Conservation (phyloP, 2,888 invertebrate genomes). For the Papilio protenor region DNA sequence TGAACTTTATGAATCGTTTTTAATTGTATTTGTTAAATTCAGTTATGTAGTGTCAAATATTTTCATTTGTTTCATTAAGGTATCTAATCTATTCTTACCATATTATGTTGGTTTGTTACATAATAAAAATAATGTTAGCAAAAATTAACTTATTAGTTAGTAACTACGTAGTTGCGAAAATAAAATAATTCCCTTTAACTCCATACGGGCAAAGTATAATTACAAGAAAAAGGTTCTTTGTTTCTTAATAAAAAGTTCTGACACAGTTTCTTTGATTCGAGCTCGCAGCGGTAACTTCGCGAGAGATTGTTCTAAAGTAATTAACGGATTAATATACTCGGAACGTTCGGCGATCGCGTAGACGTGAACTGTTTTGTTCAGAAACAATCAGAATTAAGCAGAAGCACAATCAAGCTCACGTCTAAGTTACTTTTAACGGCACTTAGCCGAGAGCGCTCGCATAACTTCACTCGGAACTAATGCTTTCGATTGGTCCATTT, state of each 20-base stretch:
- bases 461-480: conserved; percentile 80
- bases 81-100: neutral
- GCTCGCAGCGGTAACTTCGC: conserved; percentile 67
- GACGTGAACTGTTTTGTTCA: conserved; percentile 76
- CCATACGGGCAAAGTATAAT: conserved; percentile 61
- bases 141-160: neutral
- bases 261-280: conserved; percentile 65
- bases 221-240: conserved; percentile 64
- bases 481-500: conserved; percentile 83
- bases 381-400: conserved; percentile 82
- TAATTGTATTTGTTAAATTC: neutral
- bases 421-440: conserved; percentile 84
- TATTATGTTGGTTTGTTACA: neutral
- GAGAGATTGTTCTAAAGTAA: conserved; percentile 82
- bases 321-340: conserved; percentile 82
- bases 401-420: conserved; percentile 79
- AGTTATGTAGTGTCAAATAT: neutral
- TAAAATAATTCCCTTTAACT: conserved; percentile 43
- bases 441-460: conserved; percentile 75
- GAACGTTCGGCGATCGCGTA: conserved; percentile 69
- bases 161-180: neutral
- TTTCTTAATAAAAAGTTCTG: conserved; percentile 74
- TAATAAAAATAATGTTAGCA: neutral
- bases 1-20: conserved; percentile 5
- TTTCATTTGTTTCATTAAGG: neutral